Conservation (phyloP, 2,797 vertebrate genomes). For the Octomys mimax region DNA sequence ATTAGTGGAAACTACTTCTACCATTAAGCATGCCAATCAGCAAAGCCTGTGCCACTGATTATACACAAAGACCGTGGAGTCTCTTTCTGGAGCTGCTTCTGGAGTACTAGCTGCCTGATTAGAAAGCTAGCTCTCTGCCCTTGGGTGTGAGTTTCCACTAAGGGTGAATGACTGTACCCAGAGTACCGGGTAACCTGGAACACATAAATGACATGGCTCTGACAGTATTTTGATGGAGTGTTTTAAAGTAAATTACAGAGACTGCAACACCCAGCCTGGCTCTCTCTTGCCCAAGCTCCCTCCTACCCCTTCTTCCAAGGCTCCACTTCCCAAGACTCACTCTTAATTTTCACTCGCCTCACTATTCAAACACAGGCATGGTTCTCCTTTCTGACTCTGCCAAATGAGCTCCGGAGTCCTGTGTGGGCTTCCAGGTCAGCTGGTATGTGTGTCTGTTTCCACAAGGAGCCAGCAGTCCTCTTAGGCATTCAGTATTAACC, state of each 20-base stretch:
- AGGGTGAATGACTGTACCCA: neutral
- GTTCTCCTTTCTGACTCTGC: neutral
- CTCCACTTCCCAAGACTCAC: neutral
- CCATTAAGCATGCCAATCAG: neutral
- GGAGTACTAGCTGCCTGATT: neutral
- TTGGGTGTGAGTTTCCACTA: neutral
- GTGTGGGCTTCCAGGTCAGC: neutral
- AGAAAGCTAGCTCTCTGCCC: neutral
- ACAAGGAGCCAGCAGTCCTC: neutral
- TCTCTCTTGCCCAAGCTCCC: neutral
- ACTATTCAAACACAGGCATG: neutral
- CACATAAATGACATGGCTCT: neutral
- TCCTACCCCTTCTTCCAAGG: neutral
- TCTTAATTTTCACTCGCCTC: conserved; percentile 20
- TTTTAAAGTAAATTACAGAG: neutral
- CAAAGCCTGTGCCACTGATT: neutral
- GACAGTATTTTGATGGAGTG: neutral
- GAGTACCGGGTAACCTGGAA: neutral
- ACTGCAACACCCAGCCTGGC: neutral
- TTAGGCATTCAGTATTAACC: neutral
- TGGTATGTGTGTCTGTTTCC: neutral
- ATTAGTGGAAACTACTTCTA: neutral
- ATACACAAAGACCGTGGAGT: neutral
- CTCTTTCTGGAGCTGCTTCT: neutral
- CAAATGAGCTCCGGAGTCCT: neutral